Percentiles rank a stretch among this genome's conserved stretches.
Conservation (phyloP, 2,797 vertebrate genomes). For the Thunnus albacares region DNA sequence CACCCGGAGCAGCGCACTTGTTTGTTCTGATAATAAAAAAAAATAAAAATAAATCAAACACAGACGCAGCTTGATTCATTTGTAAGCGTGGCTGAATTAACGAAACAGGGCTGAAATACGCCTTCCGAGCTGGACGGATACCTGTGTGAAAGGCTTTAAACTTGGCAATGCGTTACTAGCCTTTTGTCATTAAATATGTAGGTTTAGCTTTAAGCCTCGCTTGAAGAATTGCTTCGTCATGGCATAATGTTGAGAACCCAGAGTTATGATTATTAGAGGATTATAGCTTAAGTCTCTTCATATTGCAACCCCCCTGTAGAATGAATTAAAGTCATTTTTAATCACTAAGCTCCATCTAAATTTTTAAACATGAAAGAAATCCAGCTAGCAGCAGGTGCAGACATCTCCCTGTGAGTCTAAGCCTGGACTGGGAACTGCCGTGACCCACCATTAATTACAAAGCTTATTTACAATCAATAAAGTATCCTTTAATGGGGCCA, state of each 20-base stretch:
- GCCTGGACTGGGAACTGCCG: conserved; percentile 28
- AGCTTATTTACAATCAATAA: conserved; percentile 80
- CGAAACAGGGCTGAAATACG: neutral
- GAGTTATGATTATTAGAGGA: conserved; percentile 44
- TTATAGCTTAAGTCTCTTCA: conserved; percentile 29
- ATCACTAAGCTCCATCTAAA: conserved; percentile 48
- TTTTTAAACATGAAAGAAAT: conserved; percentile 56
- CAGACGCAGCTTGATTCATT: conserved; percentile 1
- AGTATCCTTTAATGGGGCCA: conserved; percentile 72
- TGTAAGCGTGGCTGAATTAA: conserved; percentile 18
- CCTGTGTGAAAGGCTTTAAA: conserved; percentile 26
- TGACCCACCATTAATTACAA: conserved; percentile 75
- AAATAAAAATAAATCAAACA: conserved; percentile 23
- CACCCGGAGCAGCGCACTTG: conserved; percentile 24
- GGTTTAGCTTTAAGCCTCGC: conserved; percentile 36
- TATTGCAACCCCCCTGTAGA: conserved; percentile 21
- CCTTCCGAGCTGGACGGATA: conserved; percentile 13
- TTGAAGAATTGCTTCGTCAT: conserved; percentile 47
- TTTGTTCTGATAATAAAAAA: conserved; percentile 44
- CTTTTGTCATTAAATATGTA: conserved; percentile 36
- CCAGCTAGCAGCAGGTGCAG: conserved; percentile 52
- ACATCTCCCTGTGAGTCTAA: conserved; percentile 10
- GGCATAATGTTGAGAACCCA: conserved; percentile 23
- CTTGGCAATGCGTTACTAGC: conserved; percentile 2
- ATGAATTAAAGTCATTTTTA: conserved; percentile 49